Evolutionary conservation across 2,113 vertebrate species (phyloP).

Genomic region (Sinocyclocheilus rhinocerous): DNA sequence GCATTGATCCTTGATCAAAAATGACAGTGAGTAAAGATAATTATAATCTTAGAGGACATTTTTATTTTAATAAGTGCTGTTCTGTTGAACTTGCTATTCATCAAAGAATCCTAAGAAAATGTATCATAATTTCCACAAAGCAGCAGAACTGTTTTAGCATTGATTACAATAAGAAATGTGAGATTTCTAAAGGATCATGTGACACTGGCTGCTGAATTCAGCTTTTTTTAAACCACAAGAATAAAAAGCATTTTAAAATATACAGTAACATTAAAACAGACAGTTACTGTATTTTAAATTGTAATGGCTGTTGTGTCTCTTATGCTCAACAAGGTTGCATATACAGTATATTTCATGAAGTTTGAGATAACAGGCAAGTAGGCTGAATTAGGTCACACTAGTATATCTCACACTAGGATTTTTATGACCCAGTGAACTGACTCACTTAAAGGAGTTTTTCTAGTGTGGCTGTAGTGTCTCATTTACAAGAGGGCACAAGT

Average conservation of each 20-base stretch:
- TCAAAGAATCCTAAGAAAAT: too few species aligned
- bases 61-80: neutral
- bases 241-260: neutral
- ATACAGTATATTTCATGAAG: neutral
- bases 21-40: neutral
- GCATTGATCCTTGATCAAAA: too few species aligned
- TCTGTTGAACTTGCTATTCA: too few species aligned
- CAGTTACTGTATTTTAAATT: neutral
- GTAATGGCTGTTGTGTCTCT: neutral
- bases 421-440: constrained; percentile 22
- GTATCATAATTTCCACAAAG: neutral
- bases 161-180: neutral
- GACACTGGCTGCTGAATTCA: neutral
- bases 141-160: neutral
- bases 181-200: neutral
- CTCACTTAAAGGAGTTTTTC: neutral
- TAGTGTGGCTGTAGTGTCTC: neutral
- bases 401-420: neutral
- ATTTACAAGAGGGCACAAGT: constrained; percentile 24
- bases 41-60: neutral
- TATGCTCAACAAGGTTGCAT: neutral
- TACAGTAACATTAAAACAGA: neutral
- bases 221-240: neutral
- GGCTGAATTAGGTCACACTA: neutral
- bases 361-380: neutral